Conservation (phyloP, 2,113 vertebrate genomes). For the Sapajus apella region DNA sequence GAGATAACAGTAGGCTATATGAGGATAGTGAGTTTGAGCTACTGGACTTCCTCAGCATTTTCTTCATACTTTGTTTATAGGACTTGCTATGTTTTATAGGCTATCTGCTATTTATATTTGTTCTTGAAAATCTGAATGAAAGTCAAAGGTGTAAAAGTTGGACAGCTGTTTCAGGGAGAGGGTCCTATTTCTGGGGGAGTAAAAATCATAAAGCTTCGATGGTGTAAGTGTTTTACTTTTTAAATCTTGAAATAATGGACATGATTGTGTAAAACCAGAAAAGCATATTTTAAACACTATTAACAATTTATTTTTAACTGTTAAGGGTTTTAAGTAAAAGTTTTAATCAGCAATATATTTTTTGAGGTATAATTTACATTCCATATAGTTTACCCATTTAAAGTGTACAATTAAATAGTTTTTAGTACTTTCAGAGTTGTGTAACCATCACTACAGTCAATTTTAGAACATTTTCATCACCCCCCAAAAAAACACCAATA, state of each 20-base stretch:
- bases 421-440: not conserved
- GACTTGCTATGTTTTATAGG: not conserved
- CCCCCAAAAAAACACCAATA: not conserved
- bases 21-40: not conserved
- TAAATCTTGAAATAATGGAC: not conserved
- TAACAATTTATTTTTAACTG: slow-evolving; percentile 6
- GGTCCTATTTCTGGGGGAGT: not conserved
- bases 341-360: not conserved
- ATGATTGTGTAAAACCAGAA: slow-evolving; percentile 30
- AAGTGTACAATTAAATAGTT: not conserved
- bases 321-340: slow-evolving; percentile 6
- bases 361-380: slow-evolving; percentile 36
- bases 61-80: not conserved
- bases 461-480: not conserved
- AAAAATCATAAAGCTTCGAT: not conserved
- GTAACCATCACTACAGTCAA: not conserved
- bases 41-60: not conserved
- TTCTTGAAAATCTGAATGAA: slow-evolving; percentile 42
- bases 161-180: not conserved
- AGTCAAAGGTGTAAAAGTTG: not conserved
- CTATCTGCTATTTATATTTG: not conserved
- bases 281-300: not conserved
- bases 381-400: not conserved
- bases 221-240: not conserved
- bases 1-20: not conserved